Evolutionary conservation across 2,888 invertebrate genomes (phyloP).

Genomic region (Leptinotarsa rubiginosa): DNA sequence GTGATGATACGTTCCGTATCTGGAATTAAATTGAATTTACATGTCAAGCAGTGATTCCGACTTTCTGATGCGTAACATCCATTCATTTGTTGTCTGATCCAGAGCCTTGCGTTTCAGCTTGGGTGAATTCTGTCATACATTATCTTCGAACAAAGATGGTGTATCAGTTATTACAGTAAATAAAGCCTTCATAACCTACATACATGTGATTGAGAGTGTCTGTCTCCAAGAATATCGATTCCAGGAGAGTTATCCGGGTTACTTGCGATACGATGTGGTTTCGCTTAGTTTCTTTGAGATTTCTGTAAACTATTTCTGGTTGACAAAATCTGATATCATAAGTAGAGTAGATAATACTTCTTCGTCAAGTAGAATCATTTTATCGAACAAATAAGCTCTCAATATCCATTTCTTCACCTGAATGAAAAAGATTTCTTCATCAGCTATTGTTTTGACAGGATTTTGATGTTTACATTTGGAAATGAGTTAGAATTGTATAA

Average conservation of each 20-base stretch:
- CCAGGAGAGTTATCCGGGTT: background rate
- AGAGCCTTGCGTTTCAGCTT: conserved; percentile 13
- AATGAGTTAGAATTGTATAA: too few relatives aligned
- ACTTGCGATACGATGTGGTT: background rate
- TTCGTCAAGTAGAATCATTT: too few relatives aligned
- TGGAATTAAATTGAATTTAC: conserved; percentile 25
- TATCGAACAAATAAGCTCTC: too few relatives aligned
- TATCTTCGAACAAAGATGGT: conserved; percentile 17
- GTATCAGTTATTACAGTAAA: conserved; percentile 17
- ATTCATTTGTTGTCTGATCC: conserved; percentile 25
- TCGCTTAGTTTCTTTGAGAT: background rate
- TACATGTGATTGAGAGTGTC: conserved; percentile 11
- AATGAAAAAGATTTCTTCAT: too few relatives aligned
- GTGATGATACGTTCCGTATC: background rate
- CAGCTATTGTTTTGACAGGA: too few relatives aligned
- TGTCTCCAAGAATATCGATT: conserved; percentile 5
- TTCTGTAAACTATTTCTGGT: too few relatives aligned
- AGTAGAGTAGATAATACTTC: too few relatives aligned
- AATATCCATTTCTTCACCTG: too few relatives aligned
- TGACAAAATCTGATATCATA: too few relatives aligned
- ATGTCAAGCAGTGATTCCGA: conserved; percentile 25
- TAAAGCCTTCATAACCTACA: conserved; percentile 19
- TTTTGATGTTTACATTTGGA: too few relatives aligned
- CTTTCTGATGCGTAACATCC: conserved; percentile 29
- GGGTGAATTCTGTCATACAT: conserved; percentile 12